These are phyloP conservation scores for Heliconius erato DNA, from an alignment of 2,888 invertebrate genomes.

Conservation along the genomic window DNA sequence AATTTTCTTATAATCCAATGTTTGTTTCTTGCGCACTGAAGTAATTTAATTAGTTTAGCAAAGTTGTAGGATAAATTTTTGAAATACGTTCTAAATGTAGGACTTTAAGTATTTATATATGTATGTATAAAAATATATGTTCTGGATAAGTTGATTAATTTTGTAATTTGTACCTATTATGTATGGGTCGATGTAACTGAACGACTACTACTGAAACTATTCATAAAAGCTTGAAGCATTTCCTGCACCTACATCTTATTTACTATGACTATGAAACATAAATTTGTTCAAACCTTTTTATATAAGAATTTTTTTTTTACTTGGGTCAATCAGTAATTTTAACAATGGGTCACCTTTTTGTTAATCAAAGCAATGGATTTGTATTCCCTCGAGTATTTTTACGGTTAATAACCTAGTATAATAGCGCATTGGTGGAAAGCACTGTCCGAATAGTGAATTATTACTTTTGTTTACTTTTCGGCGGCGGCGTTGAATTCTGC, in stretches of 20 bases:
- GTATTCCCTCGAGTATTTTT: constrained; percentile 33
- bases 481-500: too few species aligned
- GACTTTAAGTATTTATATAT: not conserved
- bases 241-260: too few species aligned
- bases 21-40: not conserved
- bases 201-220: too few species aligned
- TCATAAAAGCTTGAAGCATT: too few species aligned
- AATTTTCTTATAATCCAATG: not conserved
- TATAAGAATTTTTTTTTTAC: not conserved
- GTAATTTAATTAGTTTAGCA: not conserved
- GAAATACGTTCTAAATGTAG: not conserved
- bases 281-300: not conserved
- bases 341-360: constrained; percentile 32
- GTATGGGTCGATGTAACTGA: too few species aligned
- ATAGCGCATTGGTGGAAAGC: constrained; percentile 28
- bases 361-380: constrained; percentile 41
- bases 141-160: not conserved
- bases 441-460: not conserved
- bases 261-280: not conserved
- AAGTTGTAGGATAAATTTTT: not conserved
- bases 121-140: too few species aligned
- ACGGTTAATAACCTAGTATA: constrained; percentile 36
- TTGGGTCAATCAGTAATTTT: too few species aligned
- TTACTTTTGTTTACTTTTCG: not conserved
- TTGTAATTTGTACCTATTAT: not conserved